Evolutionary conservation across 2,888 invertebrate species (phyloP), one percentile per base, ranked within the genome.

Genomic region (Nymphalis urticae): DNA sequence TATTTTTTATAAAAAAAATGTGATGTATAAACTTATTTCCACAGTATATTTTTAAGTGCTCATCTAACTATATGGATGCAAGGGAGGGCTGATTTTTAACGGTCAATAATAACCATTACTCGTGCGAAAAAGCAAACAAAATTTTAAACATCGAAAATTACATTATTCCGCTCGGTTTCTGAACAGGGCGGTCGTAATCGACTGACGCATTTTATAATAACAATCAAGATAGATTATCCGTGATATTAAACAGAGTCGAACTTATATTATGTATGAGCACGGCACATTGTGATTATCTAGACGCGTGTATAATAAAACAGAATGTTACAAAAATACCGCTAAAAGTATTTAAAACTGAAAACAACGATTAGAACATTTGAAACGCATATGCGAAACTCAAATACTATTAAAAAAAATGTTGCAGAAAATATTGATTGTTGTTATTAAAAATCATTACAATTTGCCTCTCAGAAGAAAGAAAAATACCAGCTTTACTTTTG

Each of bases 131-230:
- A 79, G 78, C 77, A 76, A 81, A 83, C 76, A 80, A 81, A 80
- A 64, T 67, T 62, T 74, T 73, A 78, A 77, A 75, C 75, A 75
- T 78, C 75, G 76, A 78, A 82, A 85, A 85, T 84, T 84, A 79
- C 82, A 81, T 84, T 82, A 81, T 80, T 80, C 78, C 74, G 73
- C 67, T 77, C 68, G 70, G 72, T 75, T 78, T 76, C 63, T 71
- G 74, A 78, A 79, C 75, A 58, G 59, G 73, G 75, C 73, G 70
- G 72, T 75, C 76, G 78, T 80, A 82, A 83, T 82, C 78, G 78
- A 73, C 74, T 73, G 74, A 68, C 72, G 75, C 78, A 76, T 80
- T 80, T 82, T 78, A 76, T 80, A 78, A 82, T 79, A 79, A 78
- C 77, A 77, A 80, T 80, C 74, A 77, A 75, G 75, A 71, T 77